Evolutionary conservation across 2,888 invertebrate genomes (phyloP), one percentile per base, ranked within the genome.

Genomic region (Laspeyria flexula): DNA sequence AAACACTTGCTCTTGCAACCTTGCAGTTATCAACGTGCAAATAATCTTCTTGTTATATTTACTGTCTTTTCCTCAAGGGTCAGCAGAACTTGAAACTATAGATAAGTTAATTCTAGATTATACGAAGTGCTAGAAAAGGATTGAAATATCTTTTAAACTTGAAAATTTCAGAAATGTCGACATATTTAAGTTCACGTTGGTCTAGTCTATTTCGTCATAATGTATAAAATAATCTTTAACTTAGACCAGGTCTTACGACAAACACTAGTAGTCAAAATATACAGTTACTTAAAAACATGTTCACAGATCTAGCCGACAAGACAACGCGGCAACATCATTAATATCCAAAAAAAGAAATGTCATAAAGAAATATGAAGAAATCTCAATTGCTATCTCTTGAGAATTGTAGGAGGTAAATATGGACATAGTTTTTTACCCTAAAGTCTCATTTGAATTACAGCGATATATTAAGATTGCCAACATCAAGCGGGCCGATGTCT

Each of bases 1-100:
- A 83, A 91, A 91, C 83, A 88, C 90, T 90, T 85, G 81, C 76
- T 59, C 64, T 69, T 66, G 59, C 61, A 69, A 69, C 70, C 70
- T 69, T 66, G 70, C 52, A 53, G 48, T 66, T 69, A 69, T 69
- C 69, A 54, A 30, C 46, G 53, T 52, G 60, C 58, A 71, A 71
- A 71, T 65, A 68, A 53, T 63, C 42, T 27, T 38, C 25, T 33
- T 61, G 43, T 55, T 37, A 64, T 51, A 39, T 43, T 44, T 44
- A 44, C 34, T 18, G 50, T 51, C 48, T 57, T 64, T 60, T 55
- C 53, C 64, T 51, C 40, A 55, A 64, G 64, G 51, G 40, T 63
- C 53, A 51, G 52, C 37, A 60, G 30, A 51, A 55, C 43, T 43
- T 37, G 34, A 51, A 49, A 43, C 37, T 23, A 39, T 40, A 30